Evolutionary conservation across 2,797 vertebrate genomes (phyloP).

Genomic region (Muraenolepis orangiensis): DNA sequence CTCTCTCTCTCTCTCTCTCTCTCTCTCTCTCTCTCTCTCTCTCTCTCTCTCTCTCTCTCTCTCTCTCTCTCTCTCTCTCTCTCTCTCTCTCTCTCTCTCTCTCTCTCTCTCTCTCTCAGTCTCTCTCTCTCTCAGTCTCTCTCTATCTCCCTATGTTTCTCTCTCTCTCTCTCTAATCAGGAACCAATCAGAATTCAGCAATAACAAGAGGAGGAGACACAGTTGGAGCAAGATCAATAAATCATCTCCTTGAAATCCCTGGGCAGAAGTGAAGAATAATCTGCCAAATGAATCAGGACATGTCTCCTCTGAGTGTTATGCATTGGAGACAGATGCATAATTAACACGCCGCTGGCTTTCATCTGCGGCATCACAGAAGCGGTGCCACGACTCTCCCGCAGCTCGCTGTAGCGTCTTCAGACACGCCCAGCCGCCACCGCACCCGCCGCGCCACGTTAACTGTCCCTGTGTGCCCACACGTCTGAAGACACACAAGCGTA

Average conservation of each 20-base stretch:
- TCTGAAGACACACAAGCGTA: conserved; percentile 2
- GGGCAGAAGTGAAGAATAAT: conserved; percentile 51
- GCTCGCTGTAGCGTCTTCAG: conserved; percentile 36
- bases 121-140: not conserved
- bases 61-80: not conserved
- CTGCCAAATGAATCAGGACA: conserved; percentile 55
- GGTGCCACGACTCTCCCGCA: conserved; percentile 41
- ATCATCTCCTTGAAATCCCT: conserved; percentile 51
- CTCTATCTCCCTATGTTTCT: not conserved
- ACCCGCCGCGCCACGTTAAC: not conserved
- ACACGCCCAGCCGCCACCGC: conserved; percentile 24
- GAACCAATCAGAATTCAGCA: conserved; percentile 38
- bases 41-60: not conserved
- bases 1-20: not conserved
- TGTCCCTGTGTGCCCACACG: not conserved
- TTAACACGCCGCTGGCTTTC: conserved; percentile 55
- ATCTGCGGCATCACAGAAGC: conserved; percentile 49
- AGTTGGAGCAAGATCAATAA: conserved; percentile 55
- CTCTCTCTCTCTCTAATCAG: conserved; percentile 31
- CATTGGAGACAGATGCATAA: conserved; percentile 55
- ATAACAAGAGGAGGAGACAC: conserved; percentile 44
- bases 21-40: conserved; percentile 5
- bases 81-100: conserved; percentile 6
- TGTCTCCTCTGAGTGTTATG: conserved; percentile 53
- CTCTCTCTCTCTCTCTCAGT: no score